Percentiles rank a stretch among this genome's conserved stretches.
These are phyloP conservation scores for Buteo buteo DNA, from an alignment of 2,113 vertebrate species.

Conservation along the genomic window DNA sequence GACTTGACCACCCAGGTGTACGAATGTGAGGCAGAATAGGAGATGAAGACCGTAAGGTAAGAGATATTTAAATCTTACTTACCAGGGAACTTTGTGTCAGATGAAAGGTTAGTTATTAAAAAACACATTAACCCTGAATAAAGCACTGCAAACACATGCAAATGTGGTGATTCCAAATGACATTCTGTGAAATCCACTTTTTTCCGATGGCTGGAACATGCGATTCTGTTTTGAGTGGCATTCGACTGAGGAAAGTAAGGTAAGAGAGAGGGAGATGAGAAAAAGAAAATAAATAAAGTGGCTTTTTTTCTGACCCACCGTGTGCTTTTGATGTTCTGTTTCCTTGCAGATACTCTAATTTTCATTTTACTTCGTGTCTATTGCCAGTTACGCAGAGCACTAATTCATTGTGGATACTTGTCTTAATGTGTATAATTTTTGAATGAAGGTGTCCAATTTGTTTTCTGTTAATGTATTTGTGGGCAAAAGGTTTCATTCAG, in stretches of 20 bases:
- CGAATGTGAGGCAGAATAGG: accelerated
- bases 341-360: background rate
- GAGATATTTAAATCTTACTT: background rate
- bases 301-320: accelerated
- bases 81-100: no score
- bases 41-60: background rate
- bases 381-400: background rate
- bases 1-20: accelerated
- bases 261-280: background rate
- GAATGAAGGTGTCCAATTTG: background rate
- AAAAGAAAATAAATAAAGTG: background rate
- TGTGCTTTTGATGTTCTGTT: background rate
- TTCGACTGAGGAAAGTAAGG: background rate
- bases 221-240: accelerated
- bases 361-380: background rate
- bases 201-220: accelerated
- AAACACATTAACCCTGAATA: background rate
- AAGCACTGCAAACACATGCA: background rate
- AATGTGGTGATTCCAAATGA: background rate
- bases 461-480: background rate
- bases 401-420: background rate
- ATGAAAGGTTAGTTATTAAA: background rate
- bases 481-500: background rate
- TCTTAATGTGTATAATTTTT: background rate
- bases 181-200: accelerated